These are phyloP conservation scores for Dipodomys spectabilis DNA, from an alignment of 2,113 vertebrate species.

Conservation along the genomic window DNA sequence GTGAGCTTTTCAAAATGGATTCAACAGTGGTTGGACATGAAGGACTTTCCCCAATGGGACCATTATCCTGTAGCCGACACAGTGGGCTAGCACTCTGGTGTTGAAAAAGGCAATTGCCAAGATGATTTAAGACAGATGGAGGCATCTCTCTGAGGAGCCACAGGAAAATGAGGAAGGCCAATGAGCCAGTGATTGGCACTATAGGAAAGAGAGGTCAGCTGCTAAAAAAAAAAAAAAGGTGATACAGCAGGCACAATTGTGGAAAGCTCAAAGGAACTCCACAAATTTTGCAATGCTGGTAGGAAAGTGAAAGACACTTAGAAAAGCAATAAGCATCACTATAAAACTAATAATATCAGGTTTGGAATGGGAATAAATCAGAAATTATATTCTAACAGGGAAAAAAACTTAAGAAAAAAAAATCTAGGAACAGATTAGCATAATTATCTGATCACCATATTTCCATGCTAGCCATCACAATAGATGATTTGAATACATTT, in stretches of 20 bases:
- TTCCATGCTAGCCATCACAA: background rate
- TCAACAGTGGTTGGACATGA: slow-evolving; percentile 15
- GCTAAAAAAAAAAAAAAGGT: background rate
- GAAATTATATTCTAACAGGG: slow-evolving; percentile 14
- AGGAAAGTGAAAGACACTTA: background rate
- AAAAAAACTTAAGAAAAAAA: background rate
- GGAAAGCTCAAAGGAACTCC: background rate
- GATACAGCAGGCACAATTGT: background rate
- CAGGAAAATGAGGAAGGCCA: background rate
- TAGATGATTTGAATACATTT: background rate
- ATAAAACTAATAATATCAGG: background rate
- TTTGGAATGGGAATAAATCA: background rate
- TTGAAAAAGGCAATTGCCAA: slow-evolving; percentile 50
- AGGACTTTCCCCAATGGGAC: background rate
- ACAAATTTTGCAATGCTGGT: background rate
- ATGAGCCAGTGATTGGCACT: background rate
- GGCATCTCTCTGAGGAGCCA: background rate
- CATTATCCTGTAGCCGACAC: slow-evolving; percentile 15
- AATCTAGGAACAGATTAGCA: background rate
- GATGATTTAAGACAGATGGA: slow-evolving; percentile 51
- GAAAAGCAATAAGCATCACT: background rate
- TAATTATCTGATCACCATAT: background rate
- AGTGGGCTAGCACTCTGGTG: slow-evolving; percentile 6
- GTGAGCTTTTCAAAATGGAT: slow-evolving; percentile 10
- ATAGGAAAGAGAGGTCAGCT: background rate